These are phyloP conservation scores for Syritta pipiens DNA, from an alignment of 2,888 invertebrate species.

Conservation along the genomic window DNA sequence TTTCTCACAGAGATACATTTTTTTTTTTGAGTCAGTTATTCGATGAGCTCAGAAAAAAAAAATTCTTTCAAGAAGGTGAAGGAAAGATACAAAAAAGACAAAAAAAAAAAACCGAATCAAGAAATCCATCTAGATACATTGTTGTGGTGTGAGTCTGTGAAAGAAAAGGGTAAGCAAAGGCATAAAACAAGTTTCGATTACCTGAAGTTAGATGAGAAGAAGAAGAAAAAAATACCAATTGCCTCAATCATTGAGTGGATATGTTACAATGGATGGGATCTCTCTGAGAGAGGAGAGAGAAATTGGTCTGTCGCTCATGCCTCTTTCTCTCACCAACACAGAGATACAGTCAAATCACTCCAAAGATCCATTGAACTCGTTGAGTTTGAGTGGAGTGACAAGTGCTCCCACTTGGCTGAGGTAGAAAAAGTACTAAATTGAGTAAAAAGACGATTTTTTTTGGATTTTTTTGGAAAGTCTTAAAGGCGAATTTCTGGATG, in stretches of 20 bases:
- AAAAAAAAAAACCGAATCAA: constrained; percentile 14
- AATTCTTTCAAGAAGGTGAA: constrained; percentile 49
- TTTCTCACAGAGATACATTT: constrained; percentile 65
- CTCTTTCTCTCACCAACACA: neutral
- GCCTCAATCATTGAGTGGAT: constrained; percentile 57
- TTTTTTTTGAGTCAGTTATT: constrained; percentile 40
- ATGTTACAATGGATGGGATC: constrained; percentile 8
- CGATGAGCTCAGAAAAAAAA: constrained; percentile 56
- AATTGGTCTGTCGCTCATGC: too few species aligned
- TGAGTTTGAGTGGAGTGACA: neutral
- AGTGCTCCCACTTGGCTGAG: constrained; percentile 42
- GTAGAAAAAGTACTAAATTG: too few species aligned
- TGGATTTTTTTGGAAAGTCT: too few species aligned
- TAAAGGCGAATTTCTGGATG: too few species aligned
- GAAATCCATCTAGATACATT: constrained; percentile 42
- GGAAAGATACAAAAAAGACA: constrained; percentile 13
- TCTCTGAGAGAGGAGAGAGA: constrained; percentile 2
- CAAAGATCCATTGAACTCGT: constrained; percentile 12
- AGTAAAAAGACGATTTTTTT: neutral
- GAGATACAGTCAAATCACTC: neutral
- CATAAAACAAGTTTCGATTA: constrained; percentile 63
- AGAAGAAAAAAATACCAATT: constrained; percentile 28
- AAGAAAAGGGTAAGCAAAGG: constrained; percentile 58
- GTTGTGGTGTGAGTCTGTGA: constrained; percentile 25
- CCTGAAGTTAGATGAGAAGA: constrained; percentile 35